Base-by-base conservation (phyloP, 2,888 invertebrate genomes). In the Andrena haemorrhoa region DNA sequence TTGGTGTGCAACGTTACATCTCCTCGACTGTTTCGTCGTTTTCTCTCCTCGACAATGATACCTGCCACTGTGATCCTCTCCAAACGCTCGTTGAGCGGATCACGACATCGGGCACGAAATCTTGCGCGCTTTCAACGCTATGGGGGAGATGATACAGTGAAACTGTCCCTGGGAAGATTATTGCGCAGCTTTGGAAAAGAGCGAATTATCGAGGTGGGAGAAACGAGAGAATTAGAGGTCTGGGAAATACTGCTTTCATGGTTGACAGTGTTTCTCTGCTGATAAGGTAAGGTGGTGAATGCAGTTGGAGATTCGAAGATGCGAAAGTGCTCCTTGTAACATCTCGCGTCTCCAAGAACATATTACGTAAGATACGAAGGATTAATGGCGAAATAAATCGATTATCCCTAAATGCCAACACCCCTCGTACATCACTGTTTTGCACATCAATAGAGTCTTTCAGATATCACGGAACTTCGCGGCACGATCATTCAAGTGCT, bases 81-180 rank as follows among this genome's bases (percentile, higher is more conserved):
- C 29, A 49, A 29, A 49, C 56, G 49, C 49, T 65, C 23, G 35
- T 63, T 49, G n/a, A 33, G 66, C 8, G 53, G 66, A 68, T 68
- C 35, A 33, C 47, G 29, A 29, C 26, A n/a, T 65, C 65, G 20
- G 20, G 20, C 20, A 31, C 33, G 33, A 31, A 60, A 29, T 20
- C 33, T n/a, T 41, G 47, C 10, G 47, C 10, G 61, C 12, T 35
- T 41, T 41, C 47, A 26, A 47, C 47, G 47, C 23, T 29, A 29
- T 7, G 26, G 16, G 63, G 64, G 26, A 6, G 47, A 64, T 29
- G 61, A 35, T 61, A 29, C 29, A 49, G 29, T n/a, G 65, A 65
- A 47, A 29, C 65, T 41, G 65, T 31, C 29, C n/a, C 49, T 49
- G 49, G 29, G n/a, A 65, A 65, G 49, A 65, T 65, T 47, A 49